These are phyloP conservation scores for Ptychobarbus kaznakovi DNA, from an alignment of 2,797 vertebrate species.

Conservation along the genomic window DNA sequence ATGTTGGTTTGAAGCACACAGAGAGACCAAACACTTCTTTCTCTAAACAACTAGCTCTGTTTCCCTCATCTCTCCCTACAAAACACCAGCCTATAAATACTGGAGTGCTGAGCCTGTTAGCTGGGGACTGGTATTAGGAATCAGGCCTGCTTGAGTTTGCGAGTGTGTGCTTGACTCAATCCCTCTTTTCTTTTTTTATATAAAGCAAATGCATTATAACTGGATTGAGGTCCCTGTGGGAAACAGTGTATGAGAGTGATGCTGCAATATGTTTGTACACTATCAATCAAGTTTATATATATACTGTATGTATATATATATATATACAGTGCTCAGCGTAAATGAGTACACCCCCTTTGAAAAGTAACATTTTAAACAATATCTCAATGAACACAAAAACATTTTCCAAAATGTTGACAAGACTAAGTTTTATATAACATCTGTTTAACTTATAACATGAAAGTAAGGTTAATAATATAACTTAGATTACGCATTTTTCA, in stretches of 20 bases:
- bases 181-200: conserved; percentile 24
- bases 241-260: conserved; percentile 35
- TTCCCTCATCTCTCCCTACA: conserved; percentile 37
- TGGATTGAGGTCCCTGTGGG: conserved; percentile 37
- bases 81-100: conserved; percentile 60
- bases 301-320: no score
- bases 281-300: not conserved
- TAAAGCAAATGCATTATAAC: conserved; percentile 25
- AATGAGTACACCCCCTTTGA: no score
- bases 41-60: conserved; percentile 50
- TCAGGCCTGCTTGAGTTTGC: conserved; percentile 47
- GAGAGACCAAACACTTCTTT: conserved; percentile 55
- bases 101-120: conserved; percentile 67
- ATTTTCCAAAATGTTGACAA: no score
- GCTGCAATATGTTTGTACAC: conserved; percentile 36
- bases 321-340: no score
- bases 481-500: no score
- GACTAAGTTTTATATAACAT: no score
- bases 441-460: no score
- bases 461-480: no score
- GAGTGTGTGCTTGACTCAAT: conserved; percentile 43
- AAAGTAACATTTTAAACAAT: no score
- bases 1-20: conserved; percentile 51
- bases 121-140: conserved; percentile 63
- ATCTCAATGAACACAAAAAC: no score